Evolutionary conservation across 2,113 vertebrate genomes (phyloP).

Genomic region (Catharus fuscescens): DNA sequence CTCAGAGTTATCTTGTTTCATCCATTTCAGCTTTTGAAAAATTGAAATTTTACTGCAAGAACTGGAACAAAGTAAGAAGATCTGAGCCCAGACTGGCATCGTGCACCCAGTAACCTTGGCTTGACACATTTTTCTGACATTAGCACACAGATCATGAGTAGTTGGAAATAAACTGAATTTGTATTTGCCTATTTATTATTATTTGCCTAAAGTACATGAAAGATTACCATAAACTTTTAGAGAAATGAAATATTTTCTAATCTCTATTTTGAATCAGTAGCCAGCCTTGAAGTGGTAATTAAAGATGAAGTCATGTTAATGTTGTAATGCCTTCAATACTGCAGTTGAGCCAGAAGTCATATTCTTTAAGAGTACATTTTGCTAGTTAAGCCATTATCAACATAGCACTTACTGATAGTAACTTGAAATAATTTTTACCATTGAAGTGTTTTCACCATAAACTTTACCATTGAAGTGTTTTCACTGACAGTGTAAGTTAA

Average conservation of each 20-base stretch:
- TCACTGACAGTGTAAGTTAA: neutral
- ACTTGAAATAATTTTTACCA: neutral
- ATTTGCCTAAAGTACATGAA: neutral
- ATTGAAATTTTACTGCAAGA: neutral
- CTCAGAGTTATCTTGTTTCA: neutral
- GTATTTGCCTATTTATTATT: neutral
- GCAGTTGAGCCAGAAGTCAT: constrained; percentile 8
- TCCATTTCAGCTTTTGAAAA: neutral
- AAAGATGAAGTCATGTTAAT: constrained; percentile 38
- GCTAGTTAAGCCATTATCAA: neutral
- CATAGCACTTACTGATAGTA: neutral
- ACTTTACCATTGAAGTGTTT: neutral
- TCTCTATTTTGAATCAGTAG: constrained; percentile 27
- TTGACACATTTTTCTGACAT: neutral
- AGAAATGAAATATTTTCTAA: constrained; percentile 22
- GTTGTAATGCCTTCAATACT: neutral
- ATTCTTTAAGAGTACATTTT: neutral
- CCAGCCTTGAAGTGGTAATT: constrained; percentile 16
- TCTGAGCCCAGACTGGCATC: neutral
- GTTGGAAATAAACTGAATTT: neutral
- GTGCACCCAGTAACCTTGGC: neutral
- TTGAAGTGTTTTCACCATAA: neutral
- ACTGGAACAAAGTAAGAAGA: neutral
- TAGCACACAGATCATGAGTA: neutral
- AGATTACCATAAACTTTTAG: neutral